A percentile compares a stretch with the other conserved stretches of the same genome.
Evolutionary conservation across 1,140 invertebrate genomes (phyloP).

Genomic region (Ridgeia piscesae): DNA sequence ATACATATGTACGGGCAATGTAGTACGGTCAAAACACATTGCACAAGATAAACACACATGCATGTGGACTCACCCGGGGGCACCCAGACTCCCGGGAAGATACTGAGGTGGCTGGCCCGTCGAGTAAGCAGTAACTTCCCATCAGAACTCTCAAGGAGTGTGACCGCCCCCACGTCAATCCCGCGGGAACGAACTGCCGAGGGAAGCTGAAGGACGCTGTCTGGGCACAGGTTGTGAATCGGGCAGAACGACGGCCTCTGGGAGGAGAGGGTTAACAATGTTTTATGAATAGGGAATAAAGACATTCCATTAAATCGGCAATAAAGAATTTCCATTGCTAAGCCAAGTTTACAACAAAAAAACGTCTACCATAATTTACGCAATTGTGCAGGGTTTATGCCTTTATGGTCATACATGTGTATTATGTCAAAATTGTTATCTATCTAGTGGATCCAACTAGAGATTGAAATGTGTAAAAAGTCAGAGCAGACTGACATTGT

Average conservation of each 20-base stretch:
- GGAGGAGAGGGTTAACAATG: not conserved
- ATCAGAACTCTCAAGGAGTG: constrained; percentile 52
- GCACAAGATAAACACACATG: not conserved
- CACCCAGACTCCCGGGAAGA: constrained; percentile 59
- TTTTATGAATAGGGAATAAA: not conserved
- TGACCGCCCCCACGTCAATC: constrained; percentile 53
- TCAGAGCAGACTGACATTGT: too few relatives aligned
- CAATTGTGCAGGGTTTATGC: too few relatives aligned
- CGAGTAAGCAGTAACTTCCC: constrained; percentile 53
- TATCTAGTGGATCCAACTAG: too few relatives aligned
- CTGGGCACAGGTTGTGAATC: constrained; percentile 34
- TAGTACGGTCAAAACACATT: not conserved
- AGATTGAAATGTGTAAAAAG: too few relatives aligned
- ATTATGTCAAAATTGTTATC: too few relatives aligned
- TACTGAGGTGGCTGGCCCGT: constrained; percentile 51
- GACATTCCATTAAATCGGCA: not conserved
- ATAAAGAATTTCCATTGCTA: too few relatives aligned
- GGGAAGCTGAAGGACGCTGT: constrained; percentile 26
- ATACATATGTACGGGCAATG: too few relatives aligned
- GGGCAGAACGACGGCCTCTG: constrained; percentile 49
- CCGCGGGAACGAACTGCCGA: constrained; percentile 41
- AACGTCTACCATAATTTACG: too few relatives aligned
- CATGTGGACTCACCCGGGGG: constrained; percentile 48
- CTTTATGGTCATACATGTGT: too few relatives aligned
- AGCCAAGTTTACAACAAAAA: too few relatives aligned